phyloP scores from a whole-genome alignment of 2,113 vertebrate species.

The Odocoileus virginianus region DNA sequence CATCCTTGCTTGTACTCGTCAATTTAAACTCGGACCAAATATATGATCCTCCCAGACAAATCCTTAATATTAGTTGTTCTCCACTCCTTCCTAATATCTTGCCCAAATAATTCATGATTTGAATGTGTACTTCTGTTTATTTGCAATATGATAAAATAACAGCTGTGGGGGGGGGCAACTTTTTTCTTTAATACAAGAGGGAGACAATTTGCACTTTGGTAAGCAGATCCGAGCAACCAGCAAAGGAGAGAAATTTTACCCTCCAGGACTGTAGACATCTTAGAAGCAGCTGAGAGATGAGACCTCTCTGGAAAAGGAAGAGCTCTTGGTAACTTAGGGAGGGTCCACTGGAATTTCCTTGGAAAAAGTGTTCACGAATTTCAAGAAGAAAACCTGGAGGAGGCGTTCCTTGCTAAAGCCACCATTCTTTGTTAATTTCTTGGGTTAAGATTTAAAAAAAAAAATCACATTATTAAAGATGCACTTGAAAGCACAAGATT shows the following conservation, averaged over 20 bases:
- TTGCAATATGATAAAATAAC: constrained; percentile 24
- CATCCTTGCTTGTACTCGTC: constrained; percentile 53
- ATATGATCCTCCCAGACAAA: neutral
- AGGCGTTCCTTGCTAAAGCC: constrained; percentile 55
- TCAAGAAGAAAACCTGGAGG: constrained; percentile 57
- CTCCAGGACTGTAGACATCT: neutral
- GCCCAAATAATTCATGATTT: constrained; percentile 1
- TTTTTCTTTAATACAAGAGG: neutral
- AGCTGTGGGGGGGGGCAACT: constrained; percentile 20
- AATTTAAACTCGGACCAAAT: constrained; percentile 40
- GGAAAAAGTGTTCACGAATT: constrained; percentile 22
- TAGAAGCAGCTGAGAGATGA: neutral
- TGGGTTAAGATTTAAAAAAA: constrained; percentile 7
- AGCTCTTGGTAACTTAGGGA: neutral
- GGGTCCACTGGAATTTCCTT: constrained; percentile 24
- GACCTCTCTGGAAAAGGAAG: neutral
- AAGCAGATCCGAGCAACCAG: neutral
- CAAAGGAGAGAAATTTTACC: constrained; percentile 13
- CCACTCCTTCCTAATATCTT: constrained; percentile 17
- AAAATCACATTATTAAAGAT: constrained; percentile 40
- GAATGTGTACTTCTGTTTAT: constrained; percentile 38
- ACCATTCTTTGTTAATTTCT: constrained; percentile 34
- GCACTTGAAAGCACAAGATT: constrained; percentile 44
- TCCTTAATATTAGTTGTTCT: neutral
- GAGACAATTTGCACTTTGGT: constrained; percentile 7